These are phyloP conservation scores for Heliangelus exortis DNA, from an alignment of 2,797 vertebrate species.

Conservation along the genomic window DNA sequence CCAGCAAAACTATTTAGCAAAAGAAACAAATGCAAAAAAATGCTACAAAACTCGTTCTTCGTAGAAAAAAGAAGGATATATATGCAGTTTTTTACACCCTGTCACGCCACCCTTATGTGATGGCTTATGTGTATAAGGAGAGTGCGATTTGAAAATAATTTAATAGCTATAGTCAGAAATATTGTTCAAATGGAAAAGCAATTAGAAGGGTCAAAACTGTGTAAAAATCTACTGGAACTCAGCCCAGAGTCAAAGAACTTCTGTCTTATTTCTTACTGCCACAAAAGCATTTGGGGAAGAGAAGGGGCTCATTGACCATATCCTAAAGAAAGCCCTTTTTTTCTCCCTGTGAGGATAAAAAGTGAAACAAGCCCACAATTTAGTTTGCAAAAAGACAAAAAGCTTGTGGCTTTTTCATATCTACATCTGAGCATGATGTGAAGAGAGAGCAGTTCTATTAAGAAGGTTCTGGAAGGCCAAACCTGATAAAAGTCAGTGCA, in stretches of 20 bases:
- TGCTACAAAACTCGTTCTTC: not conserved
- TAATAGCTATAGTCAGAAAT: not conserved
- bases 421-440: not conserved
- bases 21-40: not conserved
- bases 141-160: not conserved
- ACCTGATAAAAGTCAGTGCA: not conserved
- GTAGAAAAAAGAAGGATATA: not conserved
- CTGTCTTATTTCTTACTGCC: constrained; percentile 15
- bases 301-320: constrained; percentile 42
- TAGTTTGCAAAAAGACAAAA: constrained; percentile 31
- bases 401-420: constrained; percentile 13
- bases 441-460: not conserved
- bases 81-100: not conserved
- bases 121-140: not conserved
- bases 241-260: constrained; percentile 39
- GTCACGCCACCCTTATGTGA: not conserved
- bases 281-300: not conserved
- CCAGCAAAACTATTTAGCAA: not conserved
- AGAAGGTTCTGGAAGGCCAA: not conserved
- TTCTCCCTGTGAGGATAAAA: not conserved
- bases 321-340: not conserved
- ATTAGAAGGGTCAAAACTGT: not conserved
- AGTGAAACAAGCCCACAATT: constrained; percentile 31
- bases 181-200: not conserved
- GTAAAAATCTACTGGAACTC: constrained; percentile 35